Evolutionary conservation across 2,797 vertebrate species (phyloP).

Genomic region (Intellagama lesueurii): DNA sequence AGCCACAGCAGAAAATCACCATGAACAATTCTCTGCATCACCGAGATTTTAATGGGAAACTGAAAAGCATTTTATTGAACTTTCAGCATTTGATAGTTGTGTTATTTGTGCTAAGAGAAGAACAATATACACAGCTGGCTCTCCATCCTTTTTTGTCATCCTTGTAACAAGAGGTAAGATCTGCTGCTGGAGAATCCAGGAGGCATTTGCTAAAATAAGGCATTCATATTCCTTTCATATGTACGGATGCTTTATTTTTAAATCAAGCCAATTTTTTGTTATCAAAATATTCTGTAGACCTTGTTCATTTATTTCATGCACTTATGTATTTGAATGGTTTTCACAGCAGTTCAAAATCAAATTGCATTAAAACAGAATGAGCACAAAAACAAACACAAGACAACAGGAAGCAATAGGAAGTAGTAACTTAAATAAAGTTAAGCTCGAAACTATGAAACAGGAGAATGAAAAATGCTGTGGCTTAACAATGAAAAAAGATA

Average conservation of each 20-base stretch:
- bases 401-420: not conserved
- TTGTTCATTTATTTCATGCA: not conserved
- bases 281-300: too few species aligned
- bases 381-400: not conserved
- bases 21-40: not conserved
- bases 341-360: not conserved
- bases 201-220: slow-evolving; percentile 28
- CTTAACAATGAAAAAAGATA: not conserved
- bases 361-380: not conserved
- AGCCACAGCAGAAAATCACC: not conserved
- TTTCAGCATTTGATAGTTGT: slow-evolving; percentile 25
- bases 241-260: slow-evolving; percentile 18
- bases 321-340: not conserved
- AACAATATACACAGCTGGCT: slow-evolving; percentile 58
- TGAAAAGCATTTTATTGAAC: slow-evolving; percentile 31
- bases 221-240: slow-evolving; percentile 19
- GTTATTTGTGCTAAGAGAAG: slow-evolving; percentile 49
- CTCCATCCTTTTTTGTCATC: slow-evolving; percentile 44
- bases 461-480: not conserved
- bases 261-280: slow-evolving; percentile 7
- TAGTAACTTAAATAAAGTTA: not conserved
- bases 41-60: slow-evolving; percentile 26
- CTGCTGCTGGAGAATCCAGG: slow-evolving; percentile 27
- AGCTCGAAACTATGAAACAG: not conserved
- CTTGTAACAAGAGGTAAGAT: slow-evolving; percentile 17